Base-by-base conservation (phyloP, 2,797 vertebrate genomes). In the Dermochelys coriacea region DNA sequence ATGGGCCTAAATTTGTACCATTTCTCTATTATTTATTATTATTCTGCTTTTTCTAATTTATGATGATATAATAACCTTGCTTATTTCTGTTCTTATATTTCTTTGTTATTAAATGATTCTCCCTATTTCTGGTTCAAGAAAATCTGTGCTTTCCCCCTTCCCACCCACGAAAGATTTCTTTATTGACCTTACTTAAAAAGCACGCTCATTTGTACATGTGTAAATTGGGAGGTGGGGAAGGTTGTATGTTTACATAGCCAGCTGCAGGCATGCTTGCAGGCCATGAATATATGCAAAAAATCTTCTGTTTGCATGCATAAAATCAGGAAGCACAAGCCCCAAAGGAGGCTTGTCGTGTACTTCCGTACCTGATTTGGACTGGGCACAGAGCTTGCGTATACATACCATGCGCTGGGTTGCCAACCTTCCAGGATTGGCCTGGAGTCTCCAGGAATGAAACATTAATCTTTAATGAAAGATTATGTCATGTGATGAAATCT, bases 21-120 rank as follows among this genome's bases (percentile, higher is more conserved):
- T 18, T 23, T 49, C 74, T 77, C 47, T 77, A 18, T 1, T 1
- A 15, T 47, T 1, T 1, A 12, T 37, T 34, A 11, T 8, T 25
- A 25, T 49, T 57, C 86, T 8, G 27, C 15, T 41, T 31, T 19
- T 45, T 31, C 25, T 71, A n/a, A 37, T 49, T 41, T 50, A 6
- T 25, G 51, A 14, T 34, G 25, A 31, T 45, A 19, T 31, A 4
- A 68, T 18, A n/a, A 23, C 45, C 51, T 41, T n/a, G 12, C 7
- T 8, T 29, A 31, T 74, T 54, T 52, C 4, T 29, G 25, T 15
- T 61, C 31, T 25, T 4, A 10, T 37, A 68, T 16, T 52, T 74
- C 50, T 23, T 31, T 14, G 64, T 31, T 54, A 37, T 71, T 54
- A 71, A 45, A 23, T 1, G 4, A 45, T 47, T 34, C 11, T 52